These are phyloP conservation scores for Pristionchus entomophagus DNA, from an alignment of 2,888 invertebrate genomes.

Conservation along the genomic window DNA sequence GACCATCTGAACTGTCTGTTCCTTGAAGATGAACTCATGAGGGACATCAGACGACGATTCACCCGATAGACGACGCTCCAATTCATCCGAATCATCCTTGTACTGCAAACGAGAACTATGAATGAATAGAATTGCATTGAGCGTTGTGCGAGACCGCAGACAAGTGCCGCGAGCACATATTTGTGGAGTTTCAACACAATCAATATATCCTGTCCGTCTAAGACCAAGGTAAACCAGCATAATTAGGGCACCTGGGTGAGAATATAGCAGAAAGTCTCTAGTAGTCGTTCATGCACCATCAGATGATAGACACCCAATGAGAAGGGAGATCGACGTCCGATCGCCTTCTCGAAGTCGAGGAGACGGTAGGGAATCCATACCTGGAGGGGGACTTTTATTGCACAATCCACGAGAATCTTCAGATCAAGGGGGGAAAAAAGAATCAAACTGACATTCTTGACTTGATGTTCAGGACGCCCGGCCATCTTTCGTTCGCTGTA, in stretches of 20 bases:
- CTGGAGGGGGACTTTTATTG: not conserved
- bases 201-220: too few species aligned
- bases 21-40: slow-evolving; percentile 54
- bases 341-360: not conserved
- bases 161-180: not conserved
- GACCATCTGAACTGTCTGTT: slow-evolving; percentile 63
- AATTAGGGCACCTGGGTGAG: slow-evolving; percentile 45
- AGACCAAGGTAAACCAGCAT: too few species aligned
- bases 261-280: slow-evolving; percentile 52
- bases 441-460: slow-evolving; percentile 7
- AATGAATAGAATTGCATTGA: not conserved
- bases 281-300: slow-evolving; percentile 27
- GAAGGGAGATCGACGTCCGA: not conserved
- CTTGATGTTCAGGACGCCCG: not conserved
- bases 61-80: slow-evolving; percentile 10
- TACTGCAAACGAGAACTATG: not conserved
- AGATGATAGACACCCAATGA: not conserved
- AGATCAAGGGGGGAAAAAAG: not conserved
- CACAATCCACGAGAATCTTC: not conserved
- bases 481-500: slow-evolving; percentile 13
- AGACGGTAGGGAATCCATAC: slow-evolving; percentile 35
- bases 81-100: not conserved
- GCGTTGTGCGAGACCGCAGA: too few species aligned
- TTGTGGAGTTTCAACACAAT: too few species aligned
- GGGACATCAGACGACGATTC: not conserved